Evolutionary conservation across 2,888 invertebrate genomes (phyloP).

Genomic region (Troides helena): DNA sequence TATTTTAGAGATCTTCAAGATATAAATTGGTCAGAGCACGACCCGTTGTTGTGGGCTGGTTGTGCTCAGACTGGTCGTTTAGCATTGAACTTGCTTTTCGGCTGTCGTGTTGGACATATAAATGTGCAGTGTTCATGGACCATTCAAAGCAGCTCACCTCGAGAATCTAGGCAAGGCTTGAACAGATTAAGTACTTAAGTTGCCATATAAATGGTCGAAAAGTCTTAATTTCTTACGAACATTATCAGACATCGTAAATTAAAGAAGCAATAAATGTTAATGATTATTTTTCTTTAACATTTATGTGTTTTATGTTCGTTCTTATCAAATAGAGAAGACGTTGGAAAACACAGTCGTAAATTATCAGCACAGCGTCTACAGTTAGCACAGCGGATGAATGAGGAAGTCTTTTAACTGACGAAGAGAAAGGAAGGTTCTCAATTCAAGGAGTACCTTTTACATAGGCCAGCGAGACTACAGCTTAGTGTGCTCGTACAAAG

Average conservation of each 20-base stretch:
- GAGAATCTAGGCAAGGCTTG: constrained; percentile 21
- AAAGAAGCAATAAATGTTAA: constrained; percentile 1
- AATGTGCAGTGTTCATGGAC: constrained; percentile 7
- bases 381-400: too few species aligned
- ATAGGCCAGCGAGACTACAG: too few species aligned
- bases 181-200: not conserved
- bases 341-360: not conserved
- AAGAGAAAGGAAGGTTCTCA: too few species aligned
- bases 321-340: not conserved
- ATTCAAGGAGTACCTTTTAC: too few species aligned
- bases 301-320: not conserved
- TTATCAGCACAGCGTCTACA: not conserved
- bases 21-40: constrained; percentile 15
- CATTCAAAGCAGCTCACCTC: constrained; percentile 15
- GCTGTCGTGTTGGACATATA: constrained; percentile 7
- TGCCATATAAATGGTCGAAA: not conserved
- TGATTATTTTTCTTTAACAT: not conserved
- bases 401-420: too few species aligned
- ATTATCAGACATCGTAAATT: not conserved
- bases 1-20: constrained; percentile 6
- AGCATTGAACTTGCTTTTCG: constrained; percentile 26
- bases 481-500: too few species aligned
- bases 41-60: constrained; percentile 3
- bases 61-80: constrained; percentile 5
- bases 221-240: not conserved